Conservation (phyloP, 2,797 vertebrate genomes). For the Arrhamphus sclerolepis region DNA sequence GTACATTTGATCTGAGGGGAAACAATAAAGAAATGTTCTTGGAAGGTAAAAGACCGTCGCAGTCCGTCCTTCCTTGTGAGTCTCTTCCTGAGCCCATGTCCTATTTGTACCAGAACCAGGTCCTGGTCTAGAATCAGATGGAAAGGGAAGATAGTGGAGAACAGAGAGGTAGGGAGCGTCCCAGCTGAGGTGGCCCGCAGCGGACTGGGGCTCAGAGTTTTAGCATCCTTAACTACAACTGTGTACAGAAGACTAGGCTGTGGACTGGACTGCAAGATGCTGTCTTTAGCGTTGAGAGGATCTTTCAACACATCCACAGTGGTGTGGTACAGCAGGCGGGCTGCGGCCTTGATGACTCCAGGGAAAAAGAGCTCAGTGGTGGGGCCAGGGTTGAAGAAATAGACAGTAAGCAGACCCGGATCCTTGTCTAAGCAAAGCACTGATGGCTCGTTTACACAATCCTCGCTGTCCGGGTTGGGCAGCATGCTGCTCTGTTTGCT, state of each 20-base stretch:
- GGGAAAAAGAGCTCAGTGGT: constrained; percentile 92
- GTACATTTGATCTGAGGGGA: constrained; percentile 90
- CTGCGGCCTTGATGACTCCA: constrained; percentile 93
- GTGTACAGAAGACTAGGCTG: constrained; percentile 93
- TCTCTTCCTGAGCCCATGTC: constrained; percentile 91
- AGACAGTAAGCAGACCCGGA: constrained; percentile 90
- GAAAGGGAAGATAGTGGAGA: constrained; percentile 97
- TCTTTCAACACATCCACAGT: constrained; percentile 84
- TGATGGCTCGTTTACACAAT: constrained; percentile 87
- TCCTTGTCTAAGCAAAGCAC: constrained; percentile 97
- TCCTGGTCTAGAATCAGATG: constrained; percentile 96
- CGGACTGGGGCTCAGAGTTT: constrained; percentile 87
- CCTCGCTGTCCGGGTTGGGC: constrained; percentile 62
- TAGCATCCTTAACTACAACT: constrained; percentile 87
- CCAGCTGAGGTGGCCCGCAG: constrained; percentile 90
- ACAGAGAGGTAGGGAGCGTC: constrained; percentile 91
- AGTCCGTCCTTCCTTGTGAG: constrained; percentile 87
- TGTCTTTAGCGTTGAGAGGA: constrained; percentile 81
- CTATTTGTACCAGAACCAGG: constrained; percentile 91
- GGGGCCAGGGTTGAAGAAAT: constrained; percentile 92
- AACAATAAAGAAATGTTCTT: constrained; percentile 92
- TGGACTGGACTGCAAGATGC: constrained; percentile 87
- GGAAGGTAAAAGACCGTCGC: constrained; percentile 84
- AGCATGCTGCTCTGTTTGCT: constrained; percentile 86
- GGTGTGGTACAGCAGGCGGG: constrained; percentile 88